A percentile compares a stretch with the other conserved stretches of the same genome.
These are phyloP conservation scores for Hippoglossus stenolepis DNA, from an alignment of 2,113 vertebrate species.

Conservation along the genomic window DNA sequence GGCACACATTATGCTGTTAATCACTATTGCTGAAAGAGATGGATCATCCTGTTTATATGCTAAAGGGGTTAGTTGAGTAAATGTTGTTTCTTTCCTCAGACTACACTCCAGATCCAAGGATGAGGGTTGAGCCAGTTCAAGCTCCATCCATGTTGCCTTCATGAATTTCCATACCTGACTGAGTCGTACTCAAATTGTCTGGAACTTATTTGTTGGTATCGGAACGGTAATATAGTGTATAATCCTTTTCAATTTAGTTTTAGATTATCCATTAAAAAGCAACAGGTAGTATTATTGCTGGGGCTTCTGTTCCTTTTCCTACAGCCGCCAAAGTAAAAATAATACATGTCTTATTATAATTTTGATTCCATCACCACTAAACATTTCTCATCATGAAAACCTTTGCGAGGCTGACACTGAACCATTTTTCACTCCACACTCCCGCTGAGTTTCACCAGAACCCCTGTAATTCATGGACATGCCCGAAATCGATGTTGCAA, in stretches of 20 bases:
- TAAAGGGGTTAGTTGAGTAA: neutral
- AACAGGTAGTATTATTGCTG: neutral
- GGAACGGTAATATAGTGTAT: neutral
- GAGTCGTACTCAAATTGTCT: neutral
- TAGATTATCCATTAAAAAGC: neutral
- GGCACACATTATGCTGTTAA: too few relatives aligned
- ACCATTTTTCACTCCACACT: constrained; percentile 1
- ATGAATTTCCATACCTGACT: neutral
- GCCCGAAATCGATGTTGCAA: neutral
- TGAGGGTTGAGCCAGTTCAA: neutral
- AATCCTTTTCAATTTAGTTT: neutral
- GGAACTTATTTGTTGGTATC: neutral
- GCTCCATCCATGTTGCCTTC: too few relatives aligned
- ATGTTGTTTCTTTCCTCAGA: neutral
- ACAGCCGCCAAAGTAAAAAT: neutral
- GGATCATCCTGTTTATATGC: neutral
- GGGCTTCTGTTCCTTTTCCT: neutral
- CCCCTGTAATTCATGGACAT: neutral
- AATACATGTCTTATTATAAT: neutral
- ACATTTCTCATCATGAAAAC: neutral
- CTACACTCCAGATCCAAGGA: neutral
- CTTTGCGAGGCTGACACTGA: neutral
- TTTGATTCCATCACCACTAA: too few relatives aligned
- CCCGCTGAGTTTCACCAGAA: neutral
- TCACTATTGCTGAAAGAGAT: neutral